phyloP scores from a whole-genome alignment of 2,888 invertebrate genomes.

The Amaurobius ferox region DNA sequence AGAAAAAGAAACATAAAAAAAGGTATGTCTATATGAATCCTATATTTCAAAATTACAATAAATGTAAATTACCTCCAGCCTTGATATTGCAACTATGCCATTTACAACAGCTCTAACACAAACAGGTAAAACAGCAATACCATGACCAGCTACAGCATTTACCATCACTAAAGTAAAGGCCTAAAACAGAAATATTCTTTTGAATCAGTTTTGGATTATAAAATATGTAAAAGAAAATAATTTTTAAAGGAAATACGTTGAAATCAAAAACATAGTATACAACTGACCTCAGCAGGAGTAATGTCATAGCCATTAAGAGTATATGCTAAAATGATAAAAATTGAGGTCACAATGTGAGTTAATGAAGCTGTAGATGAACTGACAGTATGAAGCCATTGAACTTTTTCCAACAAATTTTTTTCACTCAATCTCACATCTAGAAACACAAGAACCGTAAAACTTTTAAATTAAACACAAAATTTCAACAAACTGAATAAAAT shows the following conservation, averaged over 20 bases:
- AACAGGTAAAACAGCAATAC: slow-evolving; percentile 72
- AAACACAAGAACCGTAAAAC: too few species aligned
- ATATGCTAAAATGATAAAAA: slow-evolving; percentile 81
- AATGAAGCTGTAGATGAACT: slow-evolving; percentile 81
- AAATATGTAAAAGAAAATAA: too few species aligned
- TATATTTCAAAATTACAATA: too few species aligned
- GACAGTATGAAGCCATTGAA: slow-evolving; percentile 81
- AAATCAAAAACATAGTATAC: too few species aligned
- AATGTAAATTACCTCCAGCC: slow-evolving; percentile 77
- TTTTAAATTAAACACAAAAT: too few species aligned
- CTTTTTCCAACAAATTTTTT: slow-evolving; percentile 80
- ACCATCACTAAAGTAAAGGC: slow-evolving; percentile 74
- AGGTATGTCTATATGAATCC: too few species aligned
- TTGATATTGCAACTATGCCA: slow-evolving; percentile 77
- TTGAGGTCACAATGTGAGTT: slow-evolving; percentile 82
- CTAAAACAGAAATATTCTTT: slow-evolving; percentile 70
- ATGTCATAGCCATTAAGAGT: slow-evolving; percentile 81
- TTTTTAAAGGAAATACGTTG: too few species aligned
- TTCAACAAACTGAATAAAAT: too few species aligned
- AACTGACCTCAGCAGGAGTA: slow-evolving; percentile 81
- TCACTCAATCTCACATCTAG: slow-evolving; percentile 81
- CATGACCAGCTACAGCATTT: slow-evolving; percentile 73
- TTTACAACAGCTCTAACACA: slow-evolving; percentile 73
- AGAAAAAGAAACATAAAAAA: too few species aligned
- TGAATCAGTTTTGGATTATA: too few species aligned